Base-by-base conservation (phyloP, 1,140 invertebrate genomes). In the Oreohelix idahoensis region DNA sequence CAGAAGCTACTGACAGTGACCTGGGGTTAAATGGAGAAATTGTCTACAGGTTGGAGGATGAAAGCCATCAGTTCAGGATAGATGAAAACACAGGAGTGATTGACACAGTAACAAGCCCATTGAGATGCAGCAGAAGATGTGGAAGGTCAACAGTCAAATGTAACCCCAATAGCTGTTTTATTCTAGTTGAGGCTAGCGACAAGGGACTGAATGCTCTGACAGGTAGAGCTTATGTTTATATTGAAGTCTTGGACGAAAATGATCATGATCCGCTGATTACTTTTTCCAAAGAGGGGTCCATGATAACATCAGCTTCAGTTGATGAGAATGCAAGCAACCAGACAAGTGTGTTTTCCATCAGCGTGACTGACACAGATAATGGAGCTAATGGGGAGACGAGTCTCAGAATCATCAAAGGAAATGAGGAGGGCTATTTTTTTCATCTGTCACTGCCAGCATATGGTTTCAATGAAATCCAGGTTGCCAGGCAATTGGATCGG, bases 231-330 rank as follows among this genome's bases (percentile, higher is more conserved):
- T 99, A 98, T 93, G 96, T 99, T 0, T 98, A 97, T 5, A 96
- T 99, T 0, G 98, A 97, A 92, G 93, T 99, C 26, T 93, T 98
- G 49, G 97, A 98, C 91, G 92, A 91, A 84, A 98, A 98, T 92
- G 97, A 98, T 94, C 97, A 99, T 90, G 96, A 97, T 93, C 98
- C 98, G 5, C 94, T 96, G 38, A 98, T 99, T 75, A 95, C 95
- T 83, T 98, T 99, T 90, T 95, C 95, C 15, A 98, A 76, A 5
- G 49, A 98, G 91, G 96, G 97, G 89, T 84, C 87, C 0, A 96
- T 95, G 0, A 96, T 96, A 0, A 95, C 94, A 42, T 96, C 95
- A 89, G 97, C 97, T 1, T 97, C 96, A 0, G 97, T 99, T 0
- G 97, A 98, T 91, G 97, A 99, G 92, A 98, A 98, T 92, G 97